Percentiles rank a stretch among this genome's conserved stretches.
Conservation (phyloP, 2,888 invertebrate genomes). For the Chrysolina americana region DNA sequence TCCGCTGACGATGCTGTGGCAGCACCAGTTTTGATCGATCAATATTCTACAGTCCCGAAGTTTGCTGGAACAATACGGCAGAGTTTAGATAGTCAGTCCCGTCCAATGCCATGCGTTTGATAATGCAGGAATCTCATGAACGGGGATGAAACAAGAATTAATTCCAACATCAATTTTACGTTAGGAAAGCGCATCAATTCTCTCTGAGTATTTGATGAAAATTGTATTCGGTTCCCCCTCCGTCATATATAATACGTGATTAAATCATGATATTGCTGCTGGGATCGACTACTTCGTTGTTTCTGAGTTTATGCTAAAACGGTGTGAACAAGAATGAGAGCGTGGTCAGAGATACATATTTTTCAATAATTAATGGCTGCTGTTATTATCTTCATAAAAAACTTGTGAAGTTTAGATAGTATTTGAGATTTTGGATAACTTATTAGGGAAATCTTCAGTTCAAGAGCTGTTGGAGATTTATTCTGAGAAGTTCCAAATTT, state of each 20-base stretch:
- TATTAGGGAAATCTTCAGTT: too few species aligned
- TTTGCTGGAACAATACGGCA: constrained; percentile 58
- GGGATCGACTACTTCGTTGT: background rate
- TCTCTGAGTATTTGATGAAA: background rate
- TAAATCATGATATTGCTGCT: background rate
- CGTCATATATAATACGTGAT: background rate
- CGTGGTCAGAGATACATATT: too few species aligned
- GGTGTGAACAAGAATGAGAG: too few species aligned
- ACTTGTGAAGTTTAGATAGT: too few species aligned
- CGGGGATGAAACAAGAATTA: background rate
- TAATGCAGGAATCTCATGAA: background rate
- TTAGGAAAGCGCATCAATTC: background rate
- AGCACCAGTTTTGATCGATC: constrained; percentile 63
- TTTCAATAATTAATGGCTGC: too few species aligned
- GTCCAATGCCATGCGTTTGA: background rate
- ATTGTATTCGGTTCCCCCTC: background rate
- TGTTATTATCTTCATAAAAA: too few species aligned
- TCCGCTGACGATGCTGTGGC: constrained; percentile 64
- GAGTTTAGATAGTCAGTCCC: background rate
- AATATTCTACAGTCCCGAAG: constrained; percentile 64
- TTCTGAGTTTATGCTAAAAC: background rate
- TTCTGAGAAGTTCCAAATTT: too few species aligned
- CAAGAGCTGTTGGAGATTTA: too few species aligned
- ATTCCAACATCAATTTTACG: background rate
- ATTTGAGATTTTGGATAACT: too few species aligned